A percentile compares a stretch with the other conserved stretches of the same genome.
Conservation (phyloP, 2,888 invertebrate species). For the Campoplex nolae region DNA sequence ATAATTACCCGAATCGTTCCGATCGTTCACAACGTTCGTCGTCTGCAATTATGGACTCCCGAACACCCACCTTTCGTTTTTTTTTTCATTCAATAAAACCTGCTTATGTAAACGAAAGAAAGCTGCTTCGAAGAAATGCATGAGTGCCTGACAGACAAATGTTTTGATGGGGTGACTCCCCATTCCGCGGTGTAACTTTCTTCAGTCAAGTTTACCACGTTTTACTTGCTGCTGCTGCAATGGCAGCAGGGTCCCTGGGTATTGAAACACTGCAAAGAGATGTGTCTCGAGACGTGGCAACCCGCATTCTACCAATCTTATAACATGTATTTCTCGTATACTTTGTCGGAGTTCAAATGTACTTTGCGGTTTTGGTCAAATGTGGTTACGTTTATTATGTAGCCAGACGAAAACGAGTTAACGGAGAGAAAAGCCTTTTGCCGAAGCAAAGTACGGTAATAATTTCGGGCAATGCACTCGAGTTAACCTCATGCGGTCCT, state of each 20-base stretch:
- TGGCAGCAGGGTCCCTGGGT: background rate
- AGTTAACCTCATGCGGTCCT: background rate
- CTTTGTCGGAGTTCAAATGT: conserved; percentile 34
- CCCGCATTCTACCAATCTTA: background rate
- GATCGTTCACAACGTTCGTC: too few relatives aligned
- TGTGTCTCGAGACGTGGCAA: background rate
- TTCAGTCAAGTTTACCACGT: too few relatives aligned
- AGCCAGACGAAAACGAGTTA: conserved; percentile 8
- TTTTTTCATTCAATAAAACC: too few relatives aligned
- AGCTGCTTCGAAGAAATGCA: too few relatives aligned
- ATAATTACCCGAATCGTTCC: too few relatives aligned
- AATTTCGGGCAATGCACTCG: conserved; percentile 11
- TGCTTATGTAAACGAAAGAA: too few relatives aligned
- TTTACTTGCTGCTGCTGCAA: background rate
- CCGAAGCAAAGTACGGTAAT: background rate
- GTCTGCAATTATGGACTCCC: too few relatives aligned
- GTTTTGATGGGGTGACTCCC: background rate
- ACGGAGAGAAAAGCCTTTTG: background rate
- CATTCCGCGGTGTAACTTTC: background rate
- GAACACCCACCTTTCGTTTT: too few relatives aligned
- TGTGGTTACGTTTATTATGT: conserved; percentile 9
- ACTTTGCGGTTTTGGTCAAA: conserved; percentile 46
- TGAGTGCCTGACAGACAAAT: too few relatives aligned
- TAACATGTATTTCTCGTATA: background rate
- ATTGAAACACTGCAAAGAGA: background rate